Percentiles rank a stretch among this genome's conserved stretches.
Conservation (phyloP, 2,888 invertebrate species). For the Oeneis ivallda region DNA sequence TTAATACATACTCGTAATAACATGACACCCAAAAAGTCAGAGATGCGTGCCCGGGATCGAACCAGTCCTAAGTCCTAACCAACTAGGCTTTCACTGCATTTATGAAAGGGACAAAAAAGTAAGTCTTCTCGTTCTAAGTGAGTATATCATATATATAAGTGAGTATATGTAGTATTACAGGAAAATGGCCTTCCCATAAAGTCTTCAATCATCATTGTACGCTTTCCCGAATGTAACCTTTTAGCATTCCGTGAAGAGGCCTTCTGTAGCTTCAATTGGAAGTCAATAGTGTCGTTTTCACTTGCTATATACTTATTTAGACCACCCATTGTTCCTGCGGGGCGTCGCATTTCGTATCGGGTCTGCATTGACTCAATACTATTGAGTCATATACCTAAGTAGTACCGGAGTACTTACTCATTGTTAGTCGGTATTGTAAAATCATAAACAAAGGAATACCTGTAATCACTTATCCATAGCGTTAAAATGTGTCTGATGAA, state of each 20-base stretch:
- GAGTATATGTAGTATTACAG: not conserved
- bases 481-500: not conserved
- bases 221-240: conserved; percentile 34
- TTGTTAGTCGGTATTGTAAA: conserved; percentile 13
- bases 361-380: conserved; percentile 42
- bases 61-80: too few relatives aligned
- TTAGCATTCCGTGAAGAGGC: conserved; percentile 51
- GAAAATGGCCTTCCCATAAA: conserved; percentile 23
- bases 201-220: conserved; percentile 39
- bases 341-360: conserved; percentile 56
- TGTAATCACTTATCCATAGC: conserved; percentile 9
- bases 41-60: too few relatives aligned
- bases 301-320: conserved; percentile 53
- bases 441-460: conserved; percentile 17
- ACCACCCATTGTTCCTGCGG: conserved; percentile 60
- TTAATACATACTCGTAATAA: too few relatives aligned
- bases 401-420: conserved; percentile 1
- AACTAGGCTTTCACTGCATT: too few relatives aligned
- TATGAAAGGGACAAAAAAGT: too few relatives aligned
- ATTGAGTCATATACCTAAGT: conserved; percentile 8
- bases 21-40: too few relatives aligned
- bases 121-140: too few relatives aligned
- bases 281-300: conserved; percentile 58
- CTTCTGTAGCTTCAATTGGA: conserved; percentile 50
- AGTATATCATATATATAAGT: too few relatives aligned